Percentiles rank a stretch among this genome's conserved stretches.
phyloP scores from a whole-genome alignment of 2,113 vertebrate genomes.

The Gadus chalcogrammus region DNA sequence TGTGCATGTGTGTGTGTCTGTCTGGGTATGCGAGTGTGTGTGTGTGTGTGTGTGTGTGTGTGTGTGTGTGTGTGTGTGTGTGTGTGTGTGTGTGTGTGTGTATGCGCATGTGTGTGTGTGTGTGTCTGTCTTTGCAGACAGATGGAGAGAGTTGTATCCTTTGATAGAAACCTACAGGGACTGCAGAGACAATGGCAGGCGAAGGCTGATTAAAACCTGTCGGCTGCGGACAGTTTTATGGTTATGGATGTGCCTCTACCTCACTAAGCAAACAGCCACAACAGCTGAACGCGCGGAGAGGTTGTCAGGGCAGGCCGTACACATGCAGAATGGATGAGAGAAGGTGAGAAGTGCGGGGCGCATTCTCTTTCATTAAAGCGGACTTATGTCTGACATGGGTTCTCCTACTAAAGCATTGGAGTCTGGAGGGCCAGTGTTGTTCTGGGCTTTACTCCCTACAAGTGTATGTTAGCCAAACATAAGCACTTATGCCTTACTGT shows the following conservation, averaged over 20 bases:
- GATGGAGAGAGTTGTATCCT: background rate
- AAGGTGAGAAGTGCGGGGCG: constrained; percentile 46
- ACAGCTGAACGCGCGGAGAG: constrained; percentile 40
- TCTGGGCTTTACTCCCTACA: constrained; percentile 19
- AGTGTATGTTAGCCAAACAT: no score
- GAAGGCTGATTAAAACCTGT: constrained; percentile 33
- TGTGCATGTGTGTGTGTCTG: background rate
- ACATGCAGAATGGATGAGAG: constrained; percentile 37
- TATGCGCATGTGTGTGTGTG: no score
- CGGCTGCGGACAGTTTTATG: constrained; percentile 47
- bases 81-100: no score
- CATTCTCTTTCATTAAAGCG: constrained; percentile 33
- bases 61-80: no score
- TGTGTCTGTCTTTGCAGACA: constrained; percentile 14
- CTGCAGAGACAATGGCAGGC: constrained; percentile 30
- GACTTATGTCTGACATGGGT: constrained; percentile 20
- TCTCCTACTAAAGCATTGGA: constrained; percentile 17
- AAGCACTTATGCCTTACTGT: no score
- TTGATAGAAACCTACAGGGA: constrained; percentile 12
- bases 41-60: no score
- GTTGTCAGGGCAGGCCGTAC: constrained; percentile 22
- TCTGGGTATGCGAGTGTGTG: background rate
- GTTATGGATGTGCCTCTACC: constrained; percentile 48
- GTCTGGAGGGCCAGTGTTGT: constrained; percentile 39
- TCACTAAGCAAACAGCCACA: constrained; percentile 48